Evolutionary conservation across 2,888 invertebrate genomes (phyloP).

Genomic region (Amorpha juglandis): DNA sequence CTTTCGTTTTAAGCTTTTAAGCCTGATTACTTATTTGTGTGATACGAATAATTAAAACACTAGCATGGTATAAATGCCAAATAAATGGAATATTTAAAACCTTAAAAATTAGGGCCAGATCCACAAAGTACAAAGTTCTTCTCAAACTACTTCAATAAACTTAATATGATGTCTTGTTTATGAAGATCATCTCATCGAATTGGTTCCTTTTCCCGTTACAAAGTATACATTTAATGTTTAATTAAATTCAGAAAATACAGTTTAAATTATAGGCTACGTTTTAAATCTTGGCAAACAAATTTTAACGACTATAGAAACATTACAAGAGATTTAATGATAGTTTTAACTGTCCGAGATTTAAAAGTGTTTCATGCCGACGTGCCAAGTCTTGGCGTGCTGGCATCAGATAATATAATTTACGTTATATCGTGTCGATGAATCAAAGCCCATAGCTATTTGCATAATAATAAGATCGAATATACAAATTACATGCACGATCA

Average conservation of each 20-base stretch:
- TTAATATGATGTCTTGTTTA: neutral
- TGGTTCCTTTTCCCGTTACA: neutral
- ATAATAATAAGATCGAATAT: conserved; percentile 52
- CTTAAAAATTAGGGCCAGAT: neutral
- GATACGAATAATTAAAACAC: neutral
- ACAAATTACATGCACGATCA: conserved; percentile 49
- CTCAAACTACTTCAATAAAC: neutral
- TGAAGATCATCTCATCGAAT: neutral
- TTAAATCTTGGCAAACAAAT: conserved; percentile 24
- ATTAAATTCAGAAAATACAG: conserved; percentile 2
- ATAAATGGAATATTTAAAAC: neutral
- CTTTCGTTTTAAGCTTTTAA: neutral
- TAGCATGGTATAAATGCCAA: neutral
- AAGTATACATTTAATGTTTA: neutral
- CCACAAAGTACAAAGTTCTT: neutral
- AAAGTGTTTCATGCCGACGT: conserved; percentile 22
- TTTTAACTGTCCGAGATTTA: conserved; percentile 8
- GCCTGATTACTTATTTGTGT: neutral
- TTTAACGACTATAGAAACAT: conserved; percentile 29
- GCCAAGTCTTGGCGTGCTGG: neutral
- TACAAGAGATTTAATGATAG: conserved; percentile 7
- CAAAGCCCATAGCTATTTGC: conserved; percentile 41
- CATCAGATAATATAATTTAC: conserved; percentile 45
- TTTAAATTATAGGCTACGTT: neutral
- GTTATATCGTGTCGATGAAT: conserved; percentile 35